These are phyloP conservation scores for Triplophysa bombifrons DNA, from an alignment of 2,797 vertebrate genomes.

Conservation along the genomic window DNA sequence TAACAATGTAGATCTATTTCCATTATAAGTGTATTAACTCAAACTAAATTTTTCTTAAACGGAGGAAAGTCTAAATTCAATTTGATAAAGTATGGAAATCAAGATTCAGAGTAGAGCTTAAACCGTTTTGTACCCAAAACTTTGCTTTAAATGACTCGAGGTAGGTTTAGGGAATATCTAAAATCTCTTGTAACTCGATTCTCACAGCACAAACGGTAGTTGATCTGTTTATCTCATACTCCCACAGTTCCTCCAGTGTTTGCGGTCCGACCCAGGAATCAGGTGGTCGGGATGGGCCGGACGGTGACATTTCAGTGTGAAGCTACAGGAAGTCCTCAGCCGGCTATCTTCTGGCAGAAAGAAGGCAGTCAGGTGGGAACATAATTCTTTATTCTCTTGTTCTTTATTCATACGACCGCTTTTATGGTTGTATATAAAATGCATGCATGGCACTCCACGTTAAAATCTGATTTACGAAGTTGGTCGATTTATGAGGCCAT, in stretches of 20 bases:
- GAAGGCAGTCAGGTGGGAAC: conserved; percentile 95
- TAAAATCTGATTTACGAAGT: conserved; percentile 52
- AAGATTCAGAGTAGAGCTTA: too few relatives aligned
- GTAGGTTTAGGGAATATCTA: not conserved
- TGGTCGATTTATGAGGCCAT: conserved; percentile 44
- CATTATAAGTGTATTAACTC: not conserved
- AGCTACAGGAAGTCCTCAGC: conserved; percentile 96
- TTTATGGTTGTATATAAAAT: conserved; percentile 9
- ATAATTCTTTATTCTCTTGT: not conserved
- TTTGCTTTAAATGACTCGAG: not conserved
- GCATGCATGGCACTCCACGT: not conserved
- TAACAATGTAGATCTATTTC: not conserved
- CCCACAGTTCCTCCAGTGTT: conserved; percentile 92
- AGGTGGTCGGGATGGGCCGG: conserved; percentile 92
- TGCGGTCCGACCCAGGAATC: conserved; percentile 93
- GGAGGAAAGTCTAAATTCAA: too few relatives aligned
- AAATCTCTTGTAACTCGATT: not conserved
- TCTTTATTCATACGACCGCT: not conserved
- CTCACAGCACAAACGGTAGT: not conserved
- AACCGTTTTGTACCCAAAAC: not conserved
- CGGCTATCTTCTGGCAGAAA: conserved; percentile 97
- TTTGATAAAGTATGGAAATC: too few relatives aligned
- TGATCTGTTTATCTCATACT: conserved; percentile 40
- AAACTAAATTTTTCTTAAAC: not conserved
- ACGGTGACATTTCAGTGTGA: conserved; percentile 98